These are phyloP conservation scores for Archocentrus centrarchus DNA, from an alignment of 2,113 vertebrate genomes.

Conservation along the genomic window DNA sequence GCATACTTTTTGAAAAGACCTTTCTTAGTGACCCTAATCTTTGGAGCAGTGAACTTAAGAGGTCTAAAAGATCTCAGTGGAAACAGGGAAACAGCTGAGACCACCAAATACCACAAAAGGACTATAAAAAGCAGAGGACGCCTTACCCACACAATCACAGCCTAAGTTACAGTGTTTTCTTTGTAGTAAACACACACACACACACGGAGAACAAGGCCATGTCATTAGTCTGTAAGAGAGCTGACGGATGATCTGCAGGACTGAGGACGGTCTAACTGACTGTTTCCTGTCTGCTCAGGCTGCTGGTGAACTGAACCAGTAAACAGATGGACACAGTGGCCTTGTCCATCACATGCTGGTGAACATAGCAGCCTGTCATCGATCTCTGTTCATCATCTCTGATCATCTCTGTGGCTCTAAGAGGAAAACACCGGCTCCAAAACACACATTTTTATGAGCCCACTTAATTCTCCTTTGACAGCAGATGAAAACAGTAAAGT, in stretches of 20 bases:
- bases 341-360: slow-evolving; percentile 33
- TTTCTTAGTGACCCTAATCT: background rate
- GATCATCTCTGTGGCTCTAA: background rate
- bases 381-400: slow-evolving; percentile 23
- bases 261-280: slow-evolving; percentile 1
- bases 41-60: background rate
- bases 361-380: slow-evolving; percentile 28
- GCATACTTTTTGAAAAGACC: background rate
- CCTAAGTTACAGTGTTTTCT: background rate
- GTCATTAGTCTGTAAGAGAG: background rate
- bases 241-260: slow-evolving; percentile 48
- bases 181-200: background rate
- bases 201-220: slow-evolving; percentile 21
- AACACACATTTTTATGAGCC: background rate
- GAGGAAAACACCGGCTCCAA: background rate
- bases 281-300: slow-evolving; percentile 46
- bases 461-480: background rate
- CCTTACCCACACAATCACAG: background rate
- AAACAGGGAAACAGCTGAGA: background rate
- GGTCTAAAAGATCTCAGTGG: background rate
- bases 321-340: slow-evolving; percentile 45
- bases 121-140: background rate
- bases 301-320: slow-evolving; percentile 17
- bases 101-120: background rate
- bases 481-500: background rate